Evolutionary conservation across 2,797 vertebrate species (phyloP).

Genomic region (Oreortyx pictus): DNA sequence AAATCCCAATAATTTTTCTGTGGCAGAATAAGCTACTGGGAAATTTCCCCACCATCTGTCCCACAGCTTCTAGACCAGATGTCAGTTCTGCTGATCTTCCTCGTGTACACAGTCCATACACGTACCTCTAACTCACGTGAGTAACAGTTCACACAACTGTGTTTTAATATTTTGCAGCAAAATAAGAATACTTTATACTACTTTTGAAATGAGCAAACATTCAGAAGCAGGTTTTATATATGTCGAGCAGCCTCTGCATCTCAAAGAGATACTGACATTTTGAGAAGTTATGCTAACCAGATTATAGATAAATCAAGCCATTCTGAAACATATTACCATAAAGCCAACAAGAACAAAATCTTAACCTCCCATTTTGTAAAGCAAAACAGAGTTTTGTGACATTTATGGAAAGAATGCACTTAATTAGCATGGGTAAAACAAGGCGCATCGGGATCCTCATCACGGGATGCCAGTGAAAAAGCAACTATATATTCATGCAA

Average conservation of each 20-base stretch:
- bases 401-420: neutral
- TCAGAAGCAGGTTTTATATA: neutral
- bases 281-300: neutral
- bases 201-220: fast-evolving
- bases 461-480: neutral
- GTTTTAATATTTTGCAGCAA: fast-evolving
- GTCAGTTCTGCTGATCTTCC: neutral
- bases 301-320: neutral
- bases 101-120: fast-evolving
- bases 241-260: neutral
- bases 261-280: neutral
- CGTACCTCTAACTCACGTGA: fast-evolving
- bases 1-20: neutral
- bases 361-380: neutral
- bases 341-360: neutral
- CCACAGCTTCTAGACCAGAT: neutral
- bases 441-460: neutral
- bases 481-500: neutral
- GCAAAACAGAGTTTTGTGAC: too few relatives aligned
- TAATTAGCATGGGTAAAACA: neutral
- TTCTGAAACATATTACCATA: neutral
- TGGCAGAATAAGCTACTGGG: fast-evolving
- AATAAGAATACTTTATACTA: neutral
- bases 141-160: fast-evolving
- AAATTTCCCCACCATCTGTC: neutral